Percentiles rank a stretch among this genome's conserved stretches.
Conservation (phyloP, 2,113 vertebrate species). For the Misgurnus anguillicaudatus region DNA sequence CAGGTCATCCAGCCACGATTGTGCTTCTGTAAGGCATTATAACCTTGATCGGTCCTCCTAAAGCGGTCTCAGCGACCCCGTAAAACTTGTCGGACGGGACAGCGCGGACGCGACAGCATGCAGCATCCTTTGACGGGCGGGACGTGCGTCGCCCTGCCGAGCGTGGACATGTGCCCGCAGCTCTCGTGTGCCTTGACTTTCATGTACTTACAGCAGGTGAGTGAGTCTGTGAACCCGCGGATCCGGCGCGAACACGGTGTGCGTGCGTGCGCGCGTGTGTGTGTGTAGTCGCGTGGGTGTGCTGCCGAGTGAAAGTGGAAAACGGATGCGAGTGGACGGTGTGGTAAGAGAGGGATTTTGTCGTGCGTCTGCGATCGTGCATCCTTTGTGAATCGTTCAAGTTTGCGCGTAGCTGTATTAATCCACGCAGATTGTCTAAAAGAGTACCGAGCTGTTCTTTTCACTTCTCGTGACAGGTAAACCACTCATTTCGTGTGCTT, state of each 20-base stretch:
- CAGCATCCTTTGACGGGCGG: conserved; percentile 93
- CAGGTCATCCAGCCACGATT: conserved; percentile 1
- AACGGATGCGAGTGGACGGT: conserved; percentile 17
- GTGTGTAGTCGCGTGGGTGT: conserved; percentile 10
- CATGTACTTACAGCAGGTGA: conserved; percentile 99
- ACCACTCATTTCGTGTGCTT: background rate
- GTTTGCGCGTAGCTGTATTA: background rate
- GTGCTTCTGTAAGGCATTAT: background rate
- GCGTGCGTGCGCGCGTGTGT: conserved; percentile 18
- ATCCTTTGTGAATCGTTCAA: conserved; percentile 1
- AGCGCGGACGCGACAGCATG: conserved; percentile 69
- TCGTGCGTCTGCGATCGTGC: background rate
- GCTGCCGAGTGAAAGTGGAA: conserved; percentile 1
- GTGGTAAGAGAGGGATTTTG: conserved; percentile 20
- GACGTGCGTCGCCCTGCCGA: conserved; percentile 93
- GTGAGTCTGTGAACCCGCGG: conserved; percentile 58
- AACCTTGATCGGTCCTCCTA: conserved; percentile 22
- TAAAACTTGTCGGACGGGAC: conserved; percentile 67
- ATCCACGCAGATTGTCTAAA: background rate
- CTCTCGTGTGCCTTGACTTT: conserved; percentile 97
- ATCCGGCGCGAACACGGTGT: background rate
- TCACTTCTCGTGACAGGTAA: conserved; percentile 38
- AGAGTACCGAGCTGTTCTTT: conserved; percentile 42
- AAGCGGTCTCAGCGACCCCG: conserved; percentile 32
- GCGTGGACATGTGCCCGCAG: conserved; percentile 94